A percentile compares a stretch with the other conserved stretches of the same genome.
Evolutionary conservation across 2,797 vertebrate species (phyloP).

Genomic region (Phrynocephalus guinanensis): DNA sequence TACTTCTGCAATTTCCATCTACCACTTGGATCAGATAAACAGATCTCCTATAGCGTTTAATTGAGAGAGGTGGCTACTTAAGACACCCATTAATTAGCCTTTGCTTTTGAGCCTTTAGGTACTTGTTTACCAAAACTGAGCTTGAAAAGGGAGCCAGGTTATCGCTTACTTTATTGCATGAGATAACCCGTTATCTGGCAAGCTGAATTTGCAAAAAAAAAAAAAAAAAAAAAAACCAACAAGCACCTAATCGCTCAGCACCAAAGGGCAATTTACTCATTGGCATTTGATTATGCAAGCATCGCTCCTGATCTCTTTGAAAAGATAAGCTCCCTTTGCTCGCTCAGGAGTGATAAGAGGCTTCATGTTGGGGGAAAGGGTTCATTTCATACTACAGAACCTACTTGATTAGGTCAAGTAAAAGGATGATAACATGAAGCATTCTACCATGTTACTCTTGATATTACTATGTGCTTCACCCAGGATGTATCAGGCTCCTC

Average conservation of each 20-base stretch:
- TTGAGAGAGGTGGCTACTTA: slow-evolving; percentile 30
- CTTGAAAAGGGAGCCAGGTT: slow-evolving; percentile 26
- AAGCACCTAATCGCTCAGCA: slow-evolving; percentile 32
- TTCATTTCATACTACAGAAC: neutral
- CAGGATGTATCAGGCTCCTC: neutral
- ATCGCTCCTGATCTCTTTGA: slow-evolving; percentile 14
- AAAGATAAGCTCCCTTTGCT: slow-evolving; percentile 28
- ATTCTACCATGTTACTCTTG: too few species aligned
- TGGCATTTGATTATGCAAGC: slow-evolving; percentile 45
- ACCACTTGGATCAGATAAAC: neutral
- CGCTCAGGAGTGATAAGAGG: neutral
- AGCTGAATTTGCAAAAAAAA: slow-evolving; percentile 28
- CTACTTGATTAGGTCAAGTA: neutral
- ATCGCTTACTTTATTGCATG: slow-evolving; percentile 32
- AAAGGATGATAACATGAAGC: neutral
- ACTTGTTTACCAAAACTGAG: slow-evolving; percentile 24
- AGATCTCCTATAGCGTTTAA: neutral
- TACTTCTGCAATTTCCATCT: neutral
- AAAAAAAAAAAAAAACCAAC: slow-evolving; percentile 7
- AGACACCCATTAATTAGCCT: slow-evolving; percentile 36
- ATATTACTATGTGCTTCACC: neutral
- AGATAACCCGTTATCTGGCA: slow-evolving; percentile 38
- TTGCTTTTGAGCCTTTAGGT: slow-evolving; percentile 19
- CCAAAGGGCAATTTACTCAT: slow-evolving; percentile 42
- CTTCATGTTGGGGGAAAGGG: neutral